Base-by-base conservation (phyloP, 2,888 invertebrate species). In the Patella pellucida region DNA sequence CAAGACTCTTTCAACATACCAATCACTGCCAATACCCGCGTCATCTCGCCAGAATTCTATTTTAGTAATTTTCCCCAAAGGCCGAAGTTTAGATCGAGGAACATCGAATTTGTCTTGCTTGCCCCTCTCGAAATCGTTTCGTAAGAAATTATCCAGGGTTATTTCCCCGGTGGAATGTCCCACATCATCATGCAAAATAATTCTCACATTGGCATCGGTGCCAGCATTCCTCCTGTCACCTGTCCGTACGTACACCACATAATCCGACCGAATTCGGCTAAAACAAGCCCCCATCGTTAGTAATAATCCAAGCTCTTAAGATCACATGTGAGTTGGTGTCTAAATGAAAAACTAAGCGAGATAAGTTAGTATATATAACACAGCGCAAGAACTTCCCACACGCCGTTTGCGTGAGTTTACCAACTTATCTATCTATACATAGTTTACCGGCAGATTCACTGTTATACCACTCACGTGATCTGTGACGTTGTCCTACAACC, bases 201-300 rank as follows among this genome's bases (percentile, higher is more conserved):
- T 83, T 79, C 84, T 87, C 0, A 92, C 89, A 74, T 91, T 91
- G 67, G 91, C 91, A 78, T 92, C 91, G 0, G 91, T 91, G 1
- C 90, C 91, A 0, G 91, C 90, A 19, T 89, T 88, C 72, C 89
- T 89, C 50, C 89, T 85, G 82, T 92, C 92, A 0, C 92, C 92
- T 0, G 92, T 92, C 56, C 89, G 88, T n/a, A 92, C 91, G 74
- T 89, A 89, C 27, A 92, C 85, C 68, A 82, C 75, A 73, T 82
- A 86, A 62, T 82, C 81, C 23, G 81, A 78, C 15, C 73, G 71
- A 2, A 73, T 77, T 52, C 73, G 76, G 7, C 75, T 69, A 41
- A 78, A 76, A 62, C 77, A 72, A 67, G 76, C 70, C 56, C 79
- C 79, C 81, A 81, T 81, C 11, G 51, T 73, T 11, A 9, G 23